phyloP scores from a whole-genome alignment of 2,113 vertebrate genomes.

The Junco hyemalis region DNA sequence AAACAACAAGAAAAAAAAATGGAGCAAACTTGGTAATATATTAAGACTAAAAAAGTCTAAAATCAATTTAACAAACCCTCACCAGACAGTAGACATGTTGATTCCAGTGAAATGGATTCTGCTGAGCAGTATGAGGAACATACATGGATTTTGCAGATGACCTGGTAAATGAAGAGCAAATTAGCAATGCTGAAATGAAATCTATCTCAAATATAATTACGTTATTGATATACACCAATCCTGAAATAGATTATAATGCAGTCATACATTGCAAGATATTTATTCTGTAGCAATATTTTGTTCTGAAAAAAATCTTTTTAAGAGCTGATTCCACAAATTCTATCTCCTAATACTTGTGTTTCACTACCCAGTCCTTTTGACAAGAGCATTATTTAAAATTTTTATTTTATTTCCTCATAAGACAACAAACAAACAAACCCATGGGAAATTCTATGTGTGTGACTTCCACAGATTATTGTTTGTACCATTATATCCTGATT shows the following conservation, averaged over 20 bases:
- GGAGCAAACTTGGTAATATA: not conserved
- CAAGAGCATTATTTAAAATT: accelerated
- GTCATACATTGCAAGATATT: not conserved
- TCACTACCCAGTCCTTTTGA: not conserved
- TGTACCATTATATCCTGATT: not conserved
- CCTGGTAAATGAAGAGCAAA: not conserved
- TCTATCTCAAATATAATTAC: not conserved
- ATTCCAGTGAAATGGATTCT: not conserved
- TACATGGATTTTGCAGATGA: not conserved
- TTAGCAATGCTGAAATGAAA: not conserved
- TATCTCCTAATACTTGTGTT: not conserved
- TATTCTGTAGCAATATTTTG: not conserved
- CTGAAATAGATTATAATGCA: not conserved
- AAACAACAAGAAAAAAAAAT: not conserved
- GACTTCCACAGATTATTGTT: not conserved
- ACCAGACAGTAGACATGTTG: not conserved
- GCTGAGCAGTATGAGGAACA: not conserved
- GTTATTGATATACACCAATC: not conserved
- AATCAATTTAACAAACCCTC: not conserved
- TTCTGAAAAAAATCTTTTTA: not conserved
- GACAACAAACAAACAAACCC: not conserved
- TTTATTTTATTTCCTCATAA: not conserved
- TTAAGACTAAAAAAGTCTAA: not conserved
- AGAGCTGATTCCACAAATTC: not conserved
- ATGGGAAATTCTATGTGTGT: not conserved